Conservation (phyloP, 2,113 vertebrate genomes). For the Cromileptes altivelis region DNA sequence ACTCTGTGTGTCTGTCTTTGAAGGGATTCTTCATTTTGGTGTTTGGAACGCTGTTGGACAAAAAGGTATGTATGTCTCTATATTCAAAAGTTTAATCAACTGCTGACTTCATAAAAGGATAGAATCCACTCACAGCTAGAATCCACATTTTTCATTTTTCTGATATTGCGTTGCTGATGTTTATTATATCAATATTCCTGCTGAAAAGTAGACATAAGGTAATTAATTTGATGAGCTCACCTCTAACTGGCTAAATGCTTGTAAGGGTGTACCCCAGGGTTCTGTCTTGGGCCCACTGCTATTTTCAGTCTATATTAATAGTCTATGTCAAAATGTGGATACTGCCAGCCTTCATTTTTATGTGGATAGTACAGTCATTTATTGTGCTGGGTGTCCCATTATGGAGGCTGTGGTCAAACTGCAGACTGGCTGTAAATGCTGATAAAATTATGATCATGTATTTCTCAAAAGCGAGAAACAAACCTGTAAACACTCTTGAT, state of each 20-base stretch:
- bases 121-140: background rate
- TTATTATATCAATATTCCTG: background rate
- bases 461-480: no score
- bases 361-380: no score
- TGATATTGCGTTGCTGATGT: background rate
- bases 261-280: background rate
- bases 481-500: no score
- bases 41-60: constrained; percentile 86
- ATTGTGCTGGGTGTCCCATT: no score
- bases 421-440: no score
- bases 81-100: background rate
- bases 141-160: background rate
- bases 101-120: background rate
- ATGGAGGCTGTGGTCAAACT: no score
- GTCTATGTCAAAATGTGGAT: background rate
- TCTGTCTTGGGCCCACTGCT: background rate
- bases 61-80: constrained; percentile 77
- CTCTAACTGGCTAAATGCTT: background rate
- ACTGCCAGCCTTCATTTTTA: no score
- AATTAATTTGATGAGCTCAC: background rate
- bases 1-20: constrained; percentile 23
- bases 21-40: constrained; percentile 89
- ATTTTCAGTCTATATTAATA: background rate
- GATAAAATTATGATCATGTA: no score
- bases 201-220: background rate